These are phyloP conservation scores for Augochlora pura DNA, from an alignment of 1,140 invertebrate species.

Conservation along the genomic window DNA sequence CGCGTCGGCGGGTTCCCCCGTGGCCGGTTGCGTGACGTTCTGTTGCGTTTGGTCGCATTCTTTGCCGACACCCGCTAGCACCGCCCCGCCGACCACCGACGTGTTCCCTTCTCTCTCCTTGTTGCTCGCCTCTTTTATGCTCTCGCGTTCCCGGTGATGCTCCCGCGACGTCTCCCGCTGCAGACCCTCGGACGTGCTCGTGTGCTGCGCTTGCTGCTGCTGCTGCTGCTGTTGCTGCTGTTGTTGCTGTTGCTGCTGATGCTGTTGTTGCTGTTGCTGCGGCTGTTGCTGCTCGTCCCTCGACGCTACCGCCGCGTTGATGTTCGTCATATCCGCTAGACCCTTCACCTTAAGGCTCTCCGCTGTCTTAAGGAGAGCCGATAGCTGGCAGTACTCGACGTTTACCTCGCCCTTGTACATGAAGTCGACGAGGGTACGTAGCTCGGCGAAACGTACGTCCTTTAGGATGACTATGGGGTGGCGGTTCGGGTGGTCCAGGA, in stretches of 20 bases:
- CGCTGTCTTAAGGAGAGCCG: slow-evolving; percentile 94
- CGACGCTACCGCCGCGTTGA: slow-evolving; percentile 81
- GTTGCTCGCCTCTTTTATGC: slow-evolving; percentile 49
- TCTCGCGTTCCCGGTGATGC: slow-evolving; percentile 59
- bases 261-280: slow-evolving; percentile 57
- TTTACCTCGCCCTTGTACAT: slow-evolving; percentile 98
- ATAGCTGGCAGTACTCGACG: slow-evolving; percentile 95
- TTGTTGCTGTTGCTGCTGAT: slow-evolving; percentile 56
- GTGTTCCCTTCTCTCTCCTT: slow-evolving; percentile 60
- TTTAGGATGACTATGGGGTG: slow-evolving; percentile 96
- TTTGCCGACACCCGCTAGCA: slow-evolving; percentile 66
- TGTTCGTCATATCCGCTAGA: slow-evolving; percentile 93
- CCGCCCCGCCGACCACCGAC: slow-evolving; percentile 37
- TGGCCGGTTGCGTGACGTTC: slow-evolving; percentile 64
- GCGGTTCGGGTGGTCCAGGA: slow-evolving; percentile 92
- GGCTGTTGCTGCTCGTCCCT: slow-evolving; percentile 72
- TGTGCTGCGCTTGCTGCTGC: slow-evolving; percentile 56
- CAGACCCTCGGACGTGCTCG: slow-evolving; percentile 48
- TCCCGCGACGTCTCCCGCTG: slow-evolving; percentile 55
- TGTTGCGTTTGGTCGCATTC: slow-evolving; percentile 64
- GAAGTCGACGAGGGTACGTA: slow-evolving; percentile 95
- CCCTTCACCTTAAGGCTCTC: slow-evolving; percentile 95
- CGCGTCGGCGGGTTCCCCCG: slow-evolving; percentile 63
- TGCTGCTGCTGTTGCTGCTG: slow-evolving; percentile 46
- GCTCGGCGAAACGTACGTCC: slow-evolving; percentile 93